Conservation (phyloP, 2,113 vertebrate species). For the Tursiops truncatus region DNA sequence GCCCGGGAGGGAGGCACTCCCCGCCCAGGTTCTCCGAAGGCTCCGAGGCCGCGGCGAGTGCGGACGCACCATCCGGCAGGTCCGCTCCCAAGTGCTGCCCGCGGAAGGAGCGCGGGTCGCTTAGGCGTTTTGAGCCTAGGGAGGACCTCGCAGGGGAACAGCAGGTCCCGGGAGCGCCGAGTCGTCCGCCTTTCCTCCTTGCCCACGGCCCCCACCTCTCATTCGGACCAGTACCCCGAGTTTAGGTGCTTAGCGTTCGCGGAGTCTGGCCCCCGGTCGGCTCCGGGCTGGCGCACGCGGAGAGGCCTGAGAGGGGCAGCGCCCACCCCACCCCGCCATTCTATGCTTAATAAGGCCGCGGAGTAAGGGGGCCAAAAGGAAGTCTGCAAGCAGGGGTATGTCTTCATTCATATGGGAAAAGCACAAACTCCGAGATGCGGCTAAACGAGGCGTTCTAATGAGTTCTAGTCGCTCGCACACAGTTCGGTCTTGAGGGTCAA, state of each 20-base stretch:
- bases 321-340: accelerated
- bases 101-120: accelerated
- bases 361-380: not conserved
- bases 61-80: too few species aligned
- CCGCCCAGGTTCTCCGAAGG: accelerated
- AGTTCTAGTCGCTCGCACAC: not conserved
- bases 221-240: not conserved
- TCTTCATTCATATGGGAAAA: not conserved
- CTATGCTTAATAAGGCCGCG: not conserved
- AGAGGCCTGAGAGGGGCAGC: not conserved
- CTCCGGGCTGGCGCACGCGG: accelerated
- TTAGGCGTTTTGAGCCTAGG: not conserved
- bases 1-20: accelerated
- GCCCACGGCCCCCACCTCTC: not conserved
- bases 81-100: accelerated
- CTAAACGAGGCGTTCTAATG: not conserved
- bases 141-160: not conserved
- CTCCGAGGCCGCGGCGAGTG: accelerated
- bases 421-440: accelerated
- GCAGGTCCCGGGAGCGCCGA: too few species aligned
- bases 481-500: accelerated
- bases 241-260: not conserved
- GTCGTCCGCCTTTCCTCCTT: not conserved
- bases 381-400: not conserved
- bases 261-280: not conserved